Evolutionary conservation across 2,113 vertebrate genomes (phyloP).

Genomic region (Phaethornis superciliosus): DNA sequence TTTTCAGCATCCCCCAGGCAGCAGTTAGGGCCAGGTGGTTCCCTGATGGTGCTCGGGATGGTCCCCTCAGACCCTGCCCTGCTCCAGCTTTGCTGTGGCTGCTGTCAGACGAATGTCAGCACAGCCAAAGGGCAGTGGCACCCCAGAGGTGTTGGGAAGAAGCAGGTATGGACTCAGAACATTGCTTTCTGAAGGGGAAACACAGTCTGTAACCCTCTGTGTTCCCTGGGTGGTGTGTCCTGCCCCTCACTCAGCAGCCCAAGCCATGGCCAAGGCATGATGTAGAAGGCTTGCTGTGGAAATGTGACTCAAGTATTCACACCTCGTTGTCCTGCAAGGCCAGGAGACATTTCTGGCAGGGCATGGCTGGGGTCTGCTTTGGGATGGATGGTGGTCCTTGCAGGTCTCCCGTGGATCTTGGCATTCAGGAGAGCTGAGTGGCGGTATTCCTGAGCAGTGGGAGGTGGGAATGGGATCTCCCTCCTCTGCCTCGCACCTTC

Average conservation of each 20-base stretch:
- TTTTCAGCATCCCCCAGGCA: background rate
- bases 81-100: accelerated
- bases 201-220: accelerated
- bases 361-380: background rate
- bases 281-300: background rate
- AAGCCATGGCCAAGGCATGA: background rate
- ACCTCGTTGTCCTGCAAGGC: too few species aligned
- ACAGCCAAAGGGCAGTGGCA: accelerated
- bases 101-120: too few species aligned
- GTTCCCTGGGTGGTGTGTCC: accelerated
- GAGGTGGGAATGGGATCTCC: background rate
- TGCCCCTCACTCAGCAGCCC: background rate
- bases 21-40: accelerated
- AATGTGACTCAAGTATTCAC: background rate
- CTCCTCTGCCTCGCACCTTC: background rate
- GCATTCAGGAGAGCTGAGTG: accelerated
- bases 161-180: background rate
- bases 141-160: accelerated
- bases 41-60: accelerated
- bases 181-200: accelerated
- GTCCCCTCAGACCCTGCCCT: accelerated
- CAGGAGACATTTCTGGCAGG: background rate
- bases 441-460: accelerated
- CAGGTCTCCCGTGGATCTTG: background rate
- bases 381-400: background rate